These are phyloP conservation scores for Thysanoteuthis rhombus DNA, from an alignment of 2,888 invertebrate genomes.

Conservation along the genomic window DNA sequence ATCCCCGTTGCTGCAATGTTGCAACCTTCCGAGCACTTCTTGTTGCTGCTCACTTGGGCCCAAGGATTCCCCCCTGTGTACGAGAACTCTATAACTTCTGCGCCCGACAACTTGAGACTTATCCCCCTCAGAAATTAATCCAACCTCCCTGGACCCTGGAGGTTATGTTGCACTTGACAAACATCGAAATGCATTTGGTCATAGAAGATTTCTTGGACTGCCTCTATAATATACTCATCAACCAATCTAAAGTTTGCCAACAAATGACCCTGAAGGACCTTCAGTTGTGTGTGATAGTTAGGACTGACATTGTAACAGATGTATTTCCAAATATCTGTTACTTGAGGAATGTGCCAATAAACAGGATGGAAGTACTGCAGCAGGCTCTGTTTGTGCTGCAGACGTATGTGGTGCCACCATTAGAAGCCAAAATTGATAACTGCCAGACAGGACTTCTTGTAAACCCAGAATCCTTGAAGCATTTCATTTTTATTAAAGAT, in stretches of 20 bases:
- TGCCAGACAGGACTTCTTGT: not conserved
- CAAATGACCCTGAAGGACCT: not conserved
- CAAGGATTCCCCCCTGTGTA: not conserved
- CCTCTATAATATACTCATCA: not conserved
- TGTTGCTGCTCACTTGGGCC: not conserved
- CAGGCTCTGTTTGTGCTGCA: not conserved
- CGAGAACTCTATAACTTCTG: not conserved
- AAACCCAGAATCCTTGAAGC: not conserved
- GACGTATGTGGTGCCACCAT: not conserved
- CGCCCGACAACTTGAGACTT: not conserved
- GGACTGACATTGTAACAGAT: not conserved
- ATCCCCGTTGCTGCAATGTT: not conserved
- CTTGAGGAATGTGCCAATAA: not conserved
- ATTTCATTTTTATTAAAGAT: not conserved
- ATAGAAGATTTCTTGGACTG: not conserved
- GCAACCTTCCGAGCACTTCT: constrained; percentile 1
- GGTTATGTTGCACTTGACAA: not conserved
- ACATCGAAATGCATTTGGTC: not conserved
- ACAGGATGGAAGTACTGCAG: not conserved
- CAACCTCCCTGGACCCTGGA: not conserved
- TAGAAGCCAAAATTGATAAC: not conserved
- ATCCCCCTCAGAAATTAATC: not conserved
- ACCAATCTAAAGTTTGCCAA: not conserved
- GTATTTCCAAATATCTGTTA: not conserved
- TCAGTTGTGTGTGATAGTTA: not conserved